phyloP scores from a whole-genome alignment of 2,113 vertebrate genomes.

The Salminus brasiliensis region DNA sequence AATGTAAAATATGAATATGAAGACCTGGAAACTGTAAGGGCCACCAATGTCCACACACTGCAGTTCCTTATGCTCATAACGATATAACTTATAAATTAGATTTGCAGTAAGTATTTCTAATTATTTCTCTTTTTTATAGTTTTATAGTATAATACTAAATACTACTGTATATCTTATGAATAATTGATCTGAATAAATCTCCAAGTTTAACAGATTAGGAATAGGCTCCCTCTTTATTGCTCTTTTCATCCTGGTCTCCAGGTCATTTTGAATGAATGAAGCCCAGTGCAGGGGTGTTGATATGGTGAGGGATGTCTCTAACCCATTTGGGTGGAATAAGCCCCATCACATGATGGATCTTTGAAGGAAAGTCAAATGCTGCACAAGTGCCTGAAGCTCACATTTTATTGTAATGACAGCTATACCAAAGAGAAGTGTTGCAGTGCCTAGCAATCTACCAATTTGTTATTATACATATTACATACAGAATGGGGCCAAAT shows the following conservation, averaged over 20 bases:
- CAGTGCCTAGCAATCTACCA: background rate
- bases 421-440: background rate
- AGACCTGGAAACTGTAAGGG: too few species aligned
- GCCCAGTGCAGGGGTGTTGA: slow-evolving; percentile 18
- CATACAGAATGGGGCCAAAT: too few species aligned
- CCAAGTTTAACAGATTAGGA: background rate
- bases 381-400: slow-evolving; percentile 2
- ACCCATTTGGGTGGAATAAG: slow-evolving; percentile 35
- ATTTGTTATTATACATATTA: background rate
- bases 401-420: slow-evolving; percentile 21
- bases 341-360: slow-evolving; percentile 30
- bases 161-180: too few species aligned
- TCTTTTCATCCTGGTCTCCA: slow-evolving; percentile 23
- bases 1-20: too few species aligned
- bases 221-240: background rate
- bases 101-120: too few species aligned
- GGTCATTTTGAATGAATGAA: slow-evolving; percentile 65
- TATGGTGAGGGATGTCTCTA: slow-evolving; percentile 15
- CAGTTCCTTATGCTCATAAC: too few species aligned
- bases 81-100: too few species aligned
- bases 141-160: too few species aligned
- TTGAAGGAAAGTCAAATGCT: background rate
- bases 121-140: too few species aligned
- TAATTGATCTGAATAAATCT: too few species aligned
- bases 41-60: too few species aligned